Percentiles rank a stretch among this genome's conserved stretches.
These are phyloP conservation scores for Hippocampus abdominalis DNA, from an alignment of 2,113 vertebrate genomes.

Conservation along the genomic window DNA sequence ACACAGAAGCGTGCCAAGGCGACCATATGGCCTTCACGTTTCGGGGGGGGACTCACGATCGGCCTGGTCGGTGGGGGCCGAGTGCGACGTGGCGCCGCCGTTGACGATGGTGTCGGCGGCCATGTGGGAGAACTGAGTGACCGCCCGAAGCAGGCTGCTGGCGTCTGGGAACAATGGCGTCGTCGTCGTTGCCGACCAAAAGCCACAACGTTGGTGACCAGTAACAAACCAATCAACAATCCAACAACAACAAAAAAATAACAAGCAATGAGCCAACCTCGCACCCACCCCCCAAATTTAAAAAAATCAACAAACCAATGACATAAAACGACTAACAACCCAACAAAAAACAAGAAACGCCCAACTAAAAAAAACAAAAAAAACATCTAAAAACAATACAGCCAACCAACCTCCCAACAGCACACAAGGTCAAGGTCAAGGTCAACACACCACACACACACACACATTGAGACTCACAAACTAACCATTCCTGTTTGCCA, in stretches of 20 bases:
- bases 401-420: too few species aligned
- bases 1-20: too few species aligned
- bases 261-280: neutral
- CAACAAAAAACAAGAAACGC: neutral
- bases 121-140: conserved; percentile 84
- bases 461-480: neutral
- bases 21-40: neutral
- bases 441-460: too few species aligned
- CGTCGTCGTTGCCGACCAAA: neutral
- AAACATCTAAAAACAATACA: too few species aligned
- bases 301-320: too few species aligned
- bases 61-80: conserved; percentile 81
- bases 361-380: neutral
- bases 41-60: conserved; percentile 79
- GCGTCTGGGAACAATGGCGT: conserved; percentile 61
- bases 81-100: conserved; percentile 79
- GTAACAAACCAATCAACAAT: too few species aligned
- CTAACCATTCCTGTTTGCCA: conserved; percentile 74
- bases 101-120: conserved; percentile 85
- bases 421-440: too few species aligned
- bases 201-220: neutral
- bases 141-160: conserved; percentile 74
- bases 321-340: neutral
- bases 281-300: neutral
- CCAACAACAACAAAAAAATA: neutral